A percentile compares a stretch with the other conserved stretches of the same genome.
These are phyloP conservation scores for Clitarchus hookeri DNA, from an alignment of 2,888 invertebrate species.

Conservation along the genomic window DNA sequence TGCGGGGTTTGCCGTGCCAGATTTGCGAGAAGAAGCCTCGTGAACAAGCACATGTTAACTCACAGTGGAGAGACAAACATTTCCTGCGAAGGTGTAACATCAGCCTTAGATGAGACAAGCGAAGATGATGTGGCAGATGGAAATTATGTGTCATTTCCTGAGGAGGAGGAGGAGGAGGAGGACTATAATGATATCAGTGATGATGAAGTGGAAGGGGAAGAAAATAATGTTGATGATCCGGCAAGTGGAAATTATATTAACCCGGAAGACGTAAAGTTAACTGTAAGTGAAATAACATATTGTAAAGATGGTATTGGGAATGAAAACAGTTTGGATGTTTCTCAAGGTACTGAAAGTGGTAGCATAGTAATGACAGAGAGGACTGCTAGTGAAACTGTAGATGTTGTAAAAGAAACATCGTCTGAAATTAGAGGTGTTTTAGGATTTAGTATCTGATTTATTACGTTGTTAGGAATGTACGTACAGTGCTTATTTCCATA, in stretches of 20 bases:
- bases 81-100: not conserved
- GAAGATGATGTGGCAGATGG: no score
- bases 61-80: not conserved
- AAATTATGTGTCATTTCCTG: no score
- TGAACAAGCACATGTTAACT: slow-evolving; percentile 4
- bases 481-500: no score
- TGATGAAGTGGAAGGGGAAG: no score
- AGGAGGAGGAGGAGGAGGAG: no score
- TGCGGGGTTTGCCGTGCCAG: not conserved
- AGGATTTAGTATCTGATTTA: no score
- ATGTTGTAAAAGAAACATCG: not conserved
- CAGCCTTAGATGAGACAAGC: not conserved
- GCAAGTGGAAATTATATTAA: no score
- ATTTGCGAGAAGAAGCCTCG: not conserved
- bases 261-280: no score
- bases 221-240: no score
- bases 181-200: no score
- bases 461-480: no score
- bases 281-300: not conserved
- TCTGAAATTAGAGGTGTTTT: no score
- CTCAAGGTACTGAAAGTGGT: not conserved
- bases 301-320: not conserved
- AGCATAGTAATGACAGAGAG: not conserved
- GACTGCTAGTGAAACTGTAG: not conserved
- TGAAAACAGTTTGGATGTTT: not conserved